Percentiles rank a stretch among this genome's conserved stretches.
phyloP scores from a whole-genome alignment of 2,113 vertebrate species.

The Nesospiza acunhae region DNA sequence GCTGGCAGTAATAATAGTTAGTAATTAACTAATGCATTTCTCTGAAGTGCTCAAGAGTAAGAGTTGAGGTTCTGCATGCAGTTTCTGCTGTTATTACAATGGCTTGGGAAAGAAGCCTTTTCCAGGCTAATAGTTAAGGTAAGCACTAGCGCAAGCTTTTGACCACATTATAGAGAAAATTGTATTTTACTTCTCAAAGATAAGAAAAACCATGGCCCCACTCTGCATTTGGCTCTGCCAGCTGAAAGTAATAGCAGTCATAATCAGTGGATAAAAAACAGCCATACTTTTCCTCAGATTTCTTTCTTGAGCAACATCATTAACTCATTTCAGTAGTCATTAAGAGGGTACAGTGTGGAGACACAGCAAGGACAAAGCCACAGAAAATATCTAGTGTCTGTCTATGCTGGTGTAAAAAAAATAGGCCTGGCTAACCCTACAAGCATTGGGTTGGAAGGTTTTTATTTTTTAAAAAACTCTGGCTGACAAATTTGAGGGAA shows the following conservation, averaged over 20 bases:
- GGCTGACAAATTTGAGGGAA: neutral
- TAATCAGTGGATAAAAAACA: neutral
- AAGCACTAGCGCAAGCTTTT: neutral
- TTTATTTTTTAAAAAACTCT: neutral
- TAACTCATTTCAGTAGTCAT: neutral
- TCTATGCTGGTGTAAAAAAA: neutral
- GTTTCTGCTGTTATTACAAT: neutral
- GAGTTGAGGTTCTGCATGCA: neutral
- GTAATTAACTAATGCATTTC: conserved; percentile 35
- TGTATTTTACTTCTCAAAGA: neutral
- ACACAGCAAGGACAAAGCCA: neutral
- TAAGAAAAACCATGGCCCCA: neutral
- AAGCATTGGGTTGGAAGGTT: neutral
- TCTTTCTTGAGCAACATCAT: neutral
- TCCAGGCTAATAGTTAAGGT: neutral
- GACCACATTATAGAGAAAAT: neutral
- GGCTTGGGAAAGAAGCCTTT: neutral
- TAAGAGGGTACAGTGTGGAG: neutral
- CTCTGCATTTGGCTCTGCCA: neutral
- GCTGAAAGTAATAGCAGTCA: neutral
- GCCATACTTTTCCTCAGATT: neutral
- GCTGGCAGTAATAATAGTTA: neutral
- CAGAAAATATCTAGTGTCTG: neutral
- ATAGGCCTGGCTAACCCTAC: neutral
- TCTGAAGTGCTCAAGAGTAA: conserved; percentile 7